Evolutionary conservation across 2,113 vertebrate genomes (phyloP).

Genomic region (Chaenogobius annularis): DNA sequence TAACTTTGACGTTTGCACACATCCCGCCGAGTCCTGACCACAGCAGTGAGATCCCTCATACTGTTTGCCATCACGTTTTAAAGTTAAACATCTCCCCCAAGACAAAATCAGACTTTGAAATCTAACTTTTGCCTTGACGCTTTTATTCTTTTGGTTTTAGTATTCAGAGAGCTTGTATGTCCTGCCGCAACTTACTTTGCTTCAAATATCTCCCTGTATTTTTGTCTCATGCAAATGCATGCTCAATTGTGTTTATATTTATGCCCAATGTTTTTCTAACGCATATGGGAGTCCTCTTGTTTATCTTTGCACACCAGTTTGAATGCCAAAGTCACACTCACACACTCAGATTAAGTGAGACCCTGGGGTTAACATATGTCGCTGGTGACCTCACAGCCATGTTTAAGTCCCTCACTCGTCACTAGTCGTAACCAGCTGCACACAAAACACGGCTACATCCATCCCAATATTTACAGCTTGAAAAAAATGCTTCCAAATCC

Average conservation of each 20-base stretch:
- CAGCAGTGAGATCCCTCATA: slow-evolving; percentile 12
- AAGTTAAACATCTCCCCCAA: not conserved
- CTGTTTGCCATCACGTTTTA: slow-evolving; percentile 37
- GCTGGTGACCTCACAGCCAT: slow-evolving; percentile 27
- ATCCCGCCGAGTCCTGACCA: not conserved
- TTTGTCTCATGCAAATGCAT: not conserved
- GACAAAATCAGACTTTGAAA: slow-evolving; percentile 3
- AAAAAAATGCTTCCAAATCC: not conserved
- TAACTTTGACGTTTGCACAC: not conserved
- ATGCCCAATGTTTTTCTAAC: not conserved
- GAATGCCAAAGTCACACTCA: slow-evolving; percentile 14
- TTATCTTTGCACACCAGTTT: not conserved
- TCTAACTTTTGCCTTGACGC: not conserved
- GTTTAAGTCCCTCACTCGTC: slow-evolving; percentile 28
- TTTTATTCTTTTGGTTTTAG: not conserved
- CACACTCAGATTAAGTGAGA: slow-evolving; percentile 52
- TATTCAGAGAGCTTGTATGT: not conserved
- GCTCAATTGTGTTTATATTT: not conserved
- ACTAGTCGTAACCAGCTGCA: slow-evolving; percentile 13
- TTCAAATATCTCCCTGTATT: not conserved
- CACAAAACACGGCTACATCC: not conserved
- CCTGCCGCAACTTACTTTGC: not conserved
- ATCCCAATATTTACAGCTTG: not conserved
- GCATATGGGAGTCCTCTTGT: not conserved
- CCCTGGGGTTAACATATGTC: slow-evolving; percentile 53